These are phyloP conservation scores for Sibirionetta formosa DNA, from an alignment of 2,797 vertebrate genomes.

Conservation along the genomic window DNA sequence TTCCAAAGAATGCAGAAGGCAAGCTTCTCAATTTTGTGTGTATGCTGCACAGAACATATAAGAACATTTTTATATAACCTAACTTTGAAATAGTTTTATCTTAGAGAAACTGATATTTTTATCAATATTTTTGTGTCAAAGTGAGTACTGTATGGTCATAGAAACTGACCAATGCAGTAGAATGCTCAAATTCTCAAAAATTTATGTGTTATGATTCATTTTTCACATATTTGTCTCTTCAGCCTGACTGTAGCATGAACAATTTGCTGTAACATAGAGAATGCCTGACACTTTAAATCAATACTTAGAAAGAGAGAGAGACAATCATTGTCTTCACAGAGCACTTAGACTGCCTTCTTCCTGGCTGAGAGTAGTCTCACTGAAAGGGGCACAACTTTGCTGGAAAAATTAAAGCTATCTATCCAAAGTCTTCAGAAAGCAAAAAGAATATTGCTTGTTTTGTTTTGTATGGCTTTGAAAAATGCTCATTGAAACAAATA, in stretches of 20 bases:
- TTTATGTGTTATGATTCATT: background rate
- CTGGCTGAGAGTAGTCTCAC: background rate
- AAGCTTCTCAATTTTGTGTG: background rate
- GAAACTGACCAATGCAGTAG: background rate
- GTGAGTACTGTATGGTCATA: background rate
- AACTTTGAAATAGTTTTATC: background rate
- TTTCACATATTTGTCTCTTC: background rate
- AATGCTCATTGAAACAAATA: background rate
- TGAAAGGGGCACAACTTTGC: background rate
- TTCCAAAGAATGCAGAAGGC: background rate
- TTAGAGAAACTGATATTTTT: background rate
- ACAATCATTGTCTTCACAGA: background rate
- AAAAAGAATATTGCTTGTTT: background rate
- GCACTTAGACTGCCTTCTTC: background rate
- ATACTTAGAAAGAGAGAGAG: background rate
- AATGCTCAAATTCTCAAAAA: background rate
- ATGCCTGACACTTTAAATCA: background rate
- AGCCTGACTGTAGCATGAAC: background rate
- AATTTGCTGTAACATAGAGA: background rate
- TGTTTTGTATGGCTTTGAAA: background rate
- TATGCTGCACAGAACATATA: background rate
- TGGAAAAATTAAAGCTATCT: background rate
- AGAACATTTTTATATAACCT: background rate
- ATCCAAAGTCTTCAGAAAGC: background rate
- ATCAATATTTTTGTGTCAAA: background rate